These are phyloP conservation scores for Leptopilina drosophilae DNA, from an alignment of 2,888 invertebrate species.

Conservation along the genomic window DNA sequence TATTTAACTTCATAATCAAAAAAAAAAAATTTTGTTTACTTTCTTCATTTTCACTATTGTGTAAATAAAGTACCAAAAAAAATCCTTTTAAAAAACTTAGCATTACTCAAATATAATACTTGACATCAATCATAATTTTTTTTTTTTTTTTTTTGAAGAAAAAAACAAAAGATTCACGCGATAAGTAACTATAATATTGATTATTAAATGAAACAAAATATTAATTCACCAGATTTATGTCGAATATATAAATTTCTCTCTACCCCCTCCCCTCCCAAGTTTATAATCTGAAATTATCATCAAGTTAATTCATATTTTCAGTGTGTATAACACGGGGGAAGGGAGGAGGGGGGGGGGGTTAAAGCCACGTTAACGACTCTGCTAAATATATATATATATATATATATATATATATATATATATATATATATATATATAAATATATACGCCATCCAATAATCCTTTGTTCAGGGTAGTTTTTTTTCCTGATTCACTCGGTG, in stretches of 20 bases:
- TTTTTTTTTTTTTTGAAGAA: neutral
- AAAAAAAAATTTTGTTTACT: too few species aligned
- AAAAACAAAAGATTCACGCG: neutral
- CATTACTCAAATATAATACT: too few species aligned
- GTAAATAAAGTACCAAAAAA: too few species aligned
- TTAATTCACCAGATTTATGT: neutral
- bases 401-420: too few species aligned
- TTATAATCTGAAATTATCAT: constrained; percentile 1
- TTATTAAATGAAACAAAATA: neutral
- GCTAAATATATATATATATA: too few species aligned
- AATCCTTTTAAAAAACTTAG: too few species aligned
- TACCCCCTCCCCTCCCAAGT: too few species aligned
- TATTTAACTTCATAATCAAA: too few species aligned
- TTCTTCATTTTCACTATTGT: too few species aligned
- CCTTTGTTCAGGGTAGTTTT: constrained; percentile 11
- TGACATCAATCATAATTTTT: neutral
- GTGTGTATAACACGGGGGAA: neutral
- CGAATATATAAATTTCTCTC: neutral
- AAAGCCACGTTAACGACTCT: constrained; percentile 9
- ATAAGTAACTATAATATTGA: neutral
- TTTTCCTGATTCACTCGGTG: constrained; percentile 5
- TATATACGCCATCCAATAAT: constrained; percentile 7
- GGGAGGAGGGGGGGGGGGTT: neutral
- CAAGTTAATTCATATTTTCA: neutral
- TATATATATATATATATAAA: too few species aligned